phyloP scores from a whole-genome alignment of 1,140 invertebrate species.

The Cydia amplana region DNA sequence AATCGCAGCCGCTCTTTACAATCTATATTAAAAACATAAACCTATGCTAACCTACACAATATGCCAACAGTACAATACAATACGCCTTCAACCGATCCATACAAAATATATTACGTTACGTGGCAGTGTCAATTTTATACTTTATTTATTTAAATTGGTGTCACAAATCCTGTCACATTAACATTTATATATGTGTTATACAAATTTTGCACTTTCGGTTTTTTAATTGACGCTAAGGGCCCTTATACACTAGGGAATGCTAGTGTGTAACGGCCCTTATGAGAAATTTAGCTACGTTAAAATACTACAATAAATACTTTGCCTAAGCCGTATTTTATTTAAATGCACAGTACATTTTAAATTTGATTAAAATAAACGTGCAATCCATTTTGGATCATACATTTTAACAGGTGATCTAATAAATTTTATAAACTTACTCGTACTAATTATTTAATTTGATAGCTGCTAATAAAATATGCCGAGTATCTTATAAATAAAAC shows the following conservation, averaged over 20 bases:
- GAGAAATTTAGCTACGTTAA: conserved; percentile 17
- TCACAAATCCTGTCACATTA: conserved; percentile 34
- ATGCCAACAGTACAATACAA: conserved; percentile 39
- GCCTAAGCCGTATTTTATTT: conserved; percentile 44
- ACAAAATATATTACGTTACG: conserved; percentile 39
- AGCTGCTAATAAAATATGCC: conserved; percentile 28
- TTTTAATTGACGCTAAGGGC: conserved; percentile 38
- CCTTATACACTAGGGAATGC: neutral
- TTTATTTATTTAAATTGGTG: conserved; percentile 42
- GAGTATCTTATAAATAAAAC: conserved; percentile 17
- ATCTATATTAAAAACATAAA: conserved; percentile 29
- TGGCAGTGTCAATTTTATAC: conserved; percentile 45
- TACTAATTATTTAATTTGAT: conserved; percentile 12
- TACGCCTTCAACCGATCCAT: conserved; percentile 36
- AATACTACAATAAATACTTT: conserved; percentile 40
- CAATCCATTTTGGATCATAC: neutral
- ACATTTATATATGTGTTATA: conserved; percentile 34
- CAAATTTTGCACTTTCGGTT: conserved; percentile 39
- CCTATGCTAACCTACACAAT: conserved; percentile 40
- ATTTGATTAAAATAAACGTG: conserved; percentile 3
- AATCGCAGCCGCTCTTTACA: conserved; percentile 33
- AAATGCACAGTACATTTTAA: conserved; percentile 40
- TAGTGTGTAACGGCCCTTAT: conserved; percentile 22
- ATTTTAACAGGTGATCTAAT: conserved; percentile 29
- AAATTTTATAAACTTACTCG: neutral